phyloP scores from a whole-genome alignment of 30 jellyfish, hydroid and myxozoan genomes.

The Mastigias papua region DNA sequence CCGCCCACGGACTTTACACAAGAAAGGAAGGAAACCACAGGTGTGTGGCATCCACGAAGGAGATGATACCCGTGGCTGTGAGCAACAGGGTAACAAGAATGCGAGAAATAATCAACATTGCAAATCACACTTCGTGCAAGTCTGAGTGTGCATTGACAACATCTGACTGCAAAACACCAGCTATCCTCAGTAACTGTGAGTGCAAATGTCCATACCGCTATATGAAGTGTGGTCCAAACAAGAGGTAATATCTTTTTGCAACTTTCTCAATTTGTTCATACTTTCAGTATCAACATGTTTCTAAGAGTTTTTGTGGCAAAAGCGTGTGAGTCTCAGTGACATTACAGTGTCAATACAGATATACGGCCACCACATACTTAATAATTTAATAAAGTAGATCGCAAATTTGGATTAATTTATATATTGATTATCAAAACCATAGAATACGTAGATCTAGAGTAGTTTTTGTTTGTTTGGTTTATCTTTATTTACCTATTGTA shows the following conservation, averaged over 20 bases:
- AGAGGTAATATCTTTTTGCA: conserved; percentile 25
- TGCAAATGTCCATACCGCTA: conserved; percentile 56
- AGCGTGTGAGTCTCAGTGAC: too few relatives aligned
- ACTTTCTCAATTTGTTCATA: too few relatives aligned
- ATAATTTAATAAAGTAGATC: too few relatives aligned
- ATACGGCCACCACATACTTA: too few relatives aligned
- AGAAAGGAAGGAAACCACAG: conserved; percentile 3
- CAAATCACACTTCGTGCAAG: conserved; percentile 64
- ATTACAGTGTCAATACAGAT: too few relatives aligned
- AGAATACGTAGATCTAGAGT: too few relatives aligned
- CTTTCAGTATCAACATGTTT: too few relatives aligned
- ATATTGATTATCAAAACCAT: too few relatives aligned
- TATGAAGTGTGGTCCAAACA: conserved; percentile 31
- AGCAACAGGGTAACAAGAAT: neutral
- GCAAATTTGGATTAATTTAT: too few relatives aligned
- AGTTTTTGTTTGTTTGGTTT: too few relatives aligned
- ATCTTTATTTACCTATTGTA: too few relatives aligned
- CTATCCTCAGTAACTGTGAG: conserved; percentile 6
- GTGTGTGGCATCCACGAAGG: conserved; percentile 56
- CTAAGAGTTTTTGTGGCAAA: too few relatives aligned
- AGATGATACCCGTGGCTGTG: neutral
- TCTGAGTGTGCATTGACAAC: conserved; percentile 65
- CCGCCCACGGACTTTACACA: neutral
- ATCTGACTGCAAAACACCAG: conserved; percentile 62
- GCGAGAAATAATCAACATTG: conserved; percentile 5